Evolutionary conservation across 1,140 invertebrate genomes (phyloP).

Genomic region (Drosophila malerkotliana): DNA sequence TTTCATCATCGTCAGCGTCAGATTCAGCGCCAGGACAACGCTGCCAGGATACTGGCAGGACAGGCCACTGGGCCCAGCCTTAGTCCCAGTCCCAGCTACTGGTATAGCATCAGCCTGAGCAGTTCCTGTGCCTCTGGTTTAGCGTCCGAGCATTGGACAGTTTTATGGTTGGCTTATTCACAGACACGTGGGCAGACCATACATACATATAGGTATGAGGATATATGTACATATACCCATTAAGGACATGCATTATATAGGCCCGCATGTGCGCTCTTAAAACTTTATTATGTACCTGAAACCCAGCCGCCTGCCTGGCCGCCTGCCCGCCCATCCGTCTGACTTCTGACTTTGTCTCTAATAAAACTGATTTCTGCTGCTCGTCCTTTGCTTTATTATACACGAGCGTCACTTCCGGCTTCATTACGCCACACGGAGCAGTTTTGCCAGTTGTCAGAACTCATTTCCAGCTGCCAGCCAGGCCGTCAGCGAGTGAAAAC

Average conservation of each 20-base stretch:
- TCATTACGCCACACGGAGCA: slow-evolving; percentile 57
- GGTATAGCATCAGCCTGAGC: background rate
- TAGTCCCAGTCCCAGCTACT: slow-evolving; percentile 1
- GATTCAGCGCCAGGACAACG: slow-evolving; percentile 27
- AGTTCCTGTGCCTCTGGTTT: slow-evolving; percentile 18
- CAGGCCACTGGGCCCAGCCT: background rate
- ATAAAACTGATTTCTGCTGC: slow-evolving; percentile 56
- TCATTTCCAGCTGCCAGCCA: slow-evolving; percentile 53
- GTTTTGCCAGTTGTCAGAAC: slow-evolving; percentile 56
- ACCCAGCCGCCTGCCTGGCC: slow-evolving; percentile 2
- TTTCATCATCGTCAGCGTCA: slow-evolving; percentile 73
- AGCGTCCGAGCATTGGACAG: slow-evolving; percentile 63
- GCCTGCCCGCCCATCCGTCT: slow-evolving; percentile 10
- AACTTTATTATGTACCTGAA: slow-evolving; percentile 60
- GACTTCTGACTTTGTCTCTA: slow-evolving; percentile 49
- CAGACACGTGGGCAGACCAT: slow-evolving; percentile 18
- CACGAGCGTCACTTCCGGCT: slow-evolving; percentile 66
- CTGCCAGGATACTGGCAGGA: slow-evolving; percentile 6
- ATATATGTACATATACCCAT: slow-evolving; percentile 21
- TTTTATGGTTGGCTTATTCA: slow-evolving; percentile 50
- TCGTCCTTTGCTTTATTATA: slow-evolving; percentile 44
- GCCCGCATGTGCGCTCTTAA: slow-evolving; percentile 55
- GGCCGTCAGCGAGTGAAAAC: slow-evolving; percentile 15
- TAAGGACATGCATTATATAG: slow-evolving; percentile 49
- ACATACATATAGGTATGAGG: background rate